Evolutionary conservation across 2,797 vertebrate species (phyloP).

Genomic region (Lepilemur ruficaudatus): DNA sequence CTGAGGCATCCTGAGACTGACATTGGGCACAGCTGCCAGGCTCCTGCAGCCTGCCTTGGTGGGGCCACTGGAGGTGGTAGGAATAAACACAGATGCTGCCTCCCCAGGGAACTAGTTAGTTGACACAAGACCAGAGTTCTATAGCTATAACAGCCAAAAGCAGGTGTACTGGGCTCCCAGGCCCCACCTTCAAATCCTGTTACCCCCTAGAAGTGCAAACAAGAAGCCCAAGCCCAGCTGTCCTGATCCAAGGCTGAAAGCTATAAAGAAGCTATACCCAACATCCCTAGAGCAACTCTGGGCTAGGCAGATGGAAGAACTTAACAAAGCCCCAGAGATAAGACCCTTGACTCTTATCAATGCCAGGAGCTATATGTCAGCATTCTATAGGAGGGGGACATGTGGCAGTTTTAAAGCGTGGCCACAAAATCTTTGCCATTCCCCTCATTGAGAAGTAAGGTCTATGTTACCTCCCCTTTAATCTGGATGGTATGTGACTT

Average conservation of each 20-base stretch:
- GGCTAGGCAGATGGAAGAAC: background rate
- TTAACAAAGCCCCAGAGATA: background rate
- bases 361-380: background rate
- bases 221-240: background rate
- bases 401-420: background rate
- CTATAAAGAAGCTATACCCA: background rate
- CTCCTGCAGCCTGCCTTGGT: background rate
- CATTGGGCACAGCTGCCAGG: background rate
- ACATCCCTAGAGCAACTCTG: background rate
- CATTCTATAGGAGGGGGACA: background rate
- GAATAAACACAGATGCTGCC: background rate
- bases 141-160: background rate
- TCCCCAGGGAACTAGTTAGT: background rate
- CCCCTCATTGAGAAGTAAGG: background rate
- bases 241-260: background rate
- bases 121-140: background rate
- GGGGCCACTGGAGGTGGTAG: background rate
- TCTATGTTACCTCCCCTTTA: background rate
- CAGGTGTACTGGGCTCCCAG: background rate
- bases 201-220: background rate
- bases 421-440: background rate
- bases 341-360: background rate
- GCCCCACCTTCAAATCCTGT: background rate
- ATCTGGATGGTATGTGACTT: background rate
- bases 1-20: background rate